Percentiles rank a stretch among this genome's conserved stretches.
phyloP scores from a whole-genome alignment of 2,113 vertebrate species.

The Noturus placidus region DNA sequence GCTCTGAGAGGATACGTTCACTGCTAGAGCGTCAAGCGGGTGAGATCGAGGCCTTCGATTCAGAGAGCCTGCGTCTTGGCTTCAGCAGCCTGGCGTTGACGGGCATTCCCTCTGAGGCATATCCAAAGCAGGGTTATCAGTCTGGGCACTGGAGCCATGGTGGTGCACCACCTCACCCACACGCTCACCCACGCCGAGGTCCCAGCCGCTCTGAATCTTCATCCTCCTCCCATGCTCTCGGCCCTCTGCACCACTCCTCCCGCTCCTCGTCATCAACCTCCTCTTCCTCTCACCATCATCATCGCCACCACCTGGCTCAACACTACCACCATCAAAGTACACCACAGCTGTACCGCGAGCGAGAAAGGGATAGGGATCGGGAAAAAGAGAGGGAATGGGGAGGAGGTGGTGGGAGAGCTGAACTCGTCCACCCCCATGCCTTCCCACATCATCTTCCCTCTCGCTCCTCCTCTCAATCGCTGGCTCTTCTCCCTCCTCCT shows the following conservation, averaged over 20 bases:
- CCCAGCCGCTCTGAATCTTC: constrained; percentile 71
- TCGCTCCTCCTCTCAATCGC: constrained; percentile 76
- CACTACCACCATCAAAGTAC: constrained; percentile 81
- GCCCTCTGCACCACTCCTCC: constrained; percentile 68
- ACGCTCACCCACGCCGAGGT: constrained; percentile 80
- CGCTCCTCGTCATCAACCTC: constrained; percentile 73
- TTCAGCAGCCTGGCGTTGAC: constrained; percentile 87
- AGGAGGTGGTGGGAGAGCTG: constrained; percentile 57
- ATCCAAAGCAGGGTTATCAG: constrained; percentile 83
- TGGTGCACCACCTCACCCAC: constrained; percentile 68
- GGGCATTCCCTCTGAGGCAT: constrained; percentile 84
- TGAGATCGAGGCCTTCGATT: constrained; percentile 88
- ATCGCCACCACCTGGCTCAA: constrained; percentile 70
- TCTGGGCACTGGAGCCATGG: constrained; percentile 87
- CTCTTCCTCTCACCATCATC: constrained; percentile 68
- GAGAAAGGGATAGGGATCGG: constrained; percentile 70
- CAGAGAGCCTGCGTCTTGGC: constrained; percentile 87
- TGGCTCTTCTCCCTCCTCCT: constrained; percentile 76
- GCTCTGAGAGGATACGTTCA: constrained; percentile 85
- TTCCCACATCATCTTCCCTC: constrained; percentile 78
- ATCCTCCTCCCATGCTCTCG: constrained; percentile 56
- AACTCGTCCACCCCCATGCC: constrained; percentile 71
- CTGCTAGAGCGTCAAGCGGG: constrained; percentile 87
- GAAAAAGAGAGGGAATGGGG: constrained; percentile 72
- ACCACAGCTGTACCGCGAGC: constrained; percentile 76